phyloP scores from a whole-genome alignment of 1,140 invertebrate species.

The Hormaphis cornu region DNA sequence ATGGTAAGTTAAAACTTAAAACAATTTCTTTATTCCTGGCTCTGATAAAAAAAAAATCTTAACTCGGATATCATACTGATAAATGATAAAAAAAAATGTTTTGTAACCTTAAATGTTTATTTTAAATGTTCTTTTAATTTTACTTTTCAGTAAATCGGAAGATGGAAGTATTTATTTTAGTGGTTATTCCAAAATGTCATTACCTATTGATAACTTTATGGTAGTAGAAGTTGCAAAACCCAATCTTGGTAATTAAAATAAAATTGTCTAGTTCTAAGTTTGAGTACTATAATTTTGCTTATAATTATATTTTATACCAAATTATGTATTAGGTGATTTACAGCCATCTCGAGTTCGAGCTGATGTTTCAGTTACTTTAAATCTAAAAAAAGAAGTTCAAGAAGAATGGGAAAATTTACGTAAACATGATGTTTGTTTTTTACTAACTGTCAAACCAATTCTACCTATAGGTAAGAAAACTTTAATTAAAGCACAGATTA shows the following conservation, averaged over 20 bases:
- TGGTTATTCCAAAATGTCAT: constrained; percentile 97
- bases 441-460: constrained; percentile 80
- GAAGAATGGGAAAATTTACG: constrained; percentile 93
- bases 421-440: constrained; percentile 96
- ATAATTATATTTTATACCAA: neutral
- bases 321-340: constrained; percentile 60
- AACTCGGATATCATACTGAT: too few species aligned
- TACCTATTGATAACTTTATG: constrained; percentile 83
- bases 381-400: constrained; percentile 81
- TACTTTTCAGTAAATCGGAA: constrained; percentile 63
- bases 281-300: neutral
- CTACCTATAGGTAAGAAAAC: constrained; percentile 59
- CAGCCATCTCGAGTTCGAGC: constrained; percentile 88
- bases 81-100: too few species aligned
- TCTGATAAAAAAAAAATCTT: too few species aligned
- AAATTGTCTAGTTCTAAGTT: neutral
- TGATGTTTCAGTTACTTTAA: constrained; percentile 87
- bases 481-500: neutral
- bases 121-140: neutral
- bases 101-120: too few species aligned
- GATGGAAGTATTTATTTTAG: constrained; percentile 78
- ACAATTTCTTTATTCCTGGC: neutral
- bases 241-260: constrained; percentile 52
- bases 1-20: constrained; percentile 53
- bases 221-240: constrained; percentile 90